Evolutionary conservation across 2,797 vertebrate genomes (phyloP).

Genomic region (Galago senegalensis): DNA sequence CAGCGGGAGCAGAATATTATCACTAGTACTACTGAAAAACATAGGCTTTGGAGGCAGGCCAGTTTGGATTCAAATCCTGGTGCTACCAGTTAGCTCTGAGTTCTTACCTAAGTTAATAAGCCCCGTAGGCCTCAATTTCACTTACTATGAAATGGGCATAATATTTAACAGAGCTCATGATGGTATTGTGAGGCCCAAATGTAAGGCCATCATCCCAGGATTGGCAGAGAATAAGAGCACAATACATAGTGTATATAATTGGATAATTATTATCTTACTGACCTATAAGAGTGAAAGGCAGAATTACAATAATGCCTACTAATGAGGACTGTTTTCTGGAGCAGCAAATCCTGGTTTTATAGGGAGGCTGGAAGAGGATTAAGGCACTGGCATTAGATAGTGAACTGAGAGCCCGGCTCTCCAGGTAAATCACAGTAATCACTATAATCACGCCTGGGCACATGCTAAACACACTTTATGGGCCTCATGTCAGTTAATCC

Average conservation of each 20-base stretch:
- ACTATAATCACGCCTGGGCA: background rate
- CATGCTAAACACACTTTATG: background rate
- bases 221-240: background rate
- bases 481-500: background rate
- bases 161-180: background rate
- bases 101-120: background rate
- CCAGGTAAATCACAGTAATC: background rate
- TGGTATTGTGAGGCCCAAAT: background rate
- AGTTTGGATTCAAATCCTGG: background rate
- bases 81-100: background rate
- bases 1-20: background rate
- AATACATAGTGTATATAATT: background rate
- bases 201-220: background rate
- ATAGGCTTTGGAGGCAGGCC: background rate
- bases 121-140: background rate
- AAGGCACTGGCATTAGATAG: background rate
- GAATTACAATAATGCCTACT: conserved; percentile 39
- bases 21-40: background rate
- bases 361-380: background rate
- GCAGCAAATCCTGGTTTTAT: background rate
- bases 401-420: background rate
- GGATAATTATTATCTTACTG: conserved; percentile 18
- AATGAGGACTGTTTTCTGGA: background rate
- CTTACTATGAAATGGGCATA: background rate
- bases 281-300: background rate